Percentiles rank a stretch among this genome's conserved stretches.
Conservation (phyloP, 1,140 invertebrate species). For the Achatina immaculata region DNA sequence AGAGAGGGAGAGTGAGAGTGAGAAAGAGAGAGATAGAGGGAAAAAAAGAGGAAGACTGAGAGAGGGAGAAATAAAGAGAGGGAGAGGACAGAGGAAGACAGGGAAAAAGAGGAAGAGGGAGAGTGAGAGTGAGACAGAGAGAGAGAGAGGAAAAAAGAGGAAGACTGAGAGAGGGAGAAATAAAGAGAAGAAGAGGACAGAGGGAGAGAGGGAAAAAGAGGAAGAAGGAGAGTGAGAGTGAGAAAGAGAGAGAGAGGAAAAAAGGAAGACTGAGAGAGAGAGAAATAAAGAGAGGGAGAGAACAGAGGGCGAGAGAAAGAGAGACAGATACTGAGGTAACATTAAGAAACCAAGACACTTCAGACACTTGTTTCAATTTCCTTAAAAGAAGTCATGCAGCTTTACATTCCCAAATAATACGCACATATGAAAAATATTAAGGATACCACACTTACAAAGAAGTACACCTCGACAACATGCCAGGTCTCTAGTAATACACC, state of each 20-base stretch:
- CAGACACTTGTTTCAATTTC: too few species aligned
- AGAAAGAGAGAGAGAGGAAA: not conserved
- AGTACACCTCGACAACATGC: not conserved
- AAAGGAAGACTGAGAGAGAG: not conserved
- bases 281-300: not conserved
- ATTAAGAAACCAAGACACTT: not conserved
- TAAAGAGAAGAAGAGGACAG: not conserved
- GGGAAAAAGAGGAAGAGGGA: not conserved
- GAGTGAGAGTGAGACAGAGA: not conserved
- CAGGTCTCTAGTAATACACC: too few species aligned
- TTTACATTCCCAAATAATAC: too few species aligned
- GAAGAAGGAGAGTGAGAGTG: not conserved
- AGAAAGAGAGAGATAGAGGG: not conserved
- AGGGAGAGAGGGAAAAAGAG: too few species aligned
- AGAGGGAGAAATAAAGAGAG: not conserved
- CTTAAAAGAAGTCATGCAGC: too few species aligned
- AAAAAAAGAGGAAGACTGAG: not conserved
- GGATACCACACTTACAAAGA: not conserved
- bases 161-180: not conserved
- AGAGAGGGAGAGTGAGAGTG: not conserved
- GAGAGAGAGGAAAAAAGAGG: not conserved
- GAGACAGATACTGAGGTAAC: not conserved
- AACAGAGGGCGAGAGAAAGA: not conserved
- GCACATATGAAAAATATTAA: not conserved
- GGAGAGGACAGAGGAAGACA: not conserved